Base-by-base conservation (phyloP, 2,113 vertebrate genomes). In the Dolichallabes microphthalmus region DNA sequence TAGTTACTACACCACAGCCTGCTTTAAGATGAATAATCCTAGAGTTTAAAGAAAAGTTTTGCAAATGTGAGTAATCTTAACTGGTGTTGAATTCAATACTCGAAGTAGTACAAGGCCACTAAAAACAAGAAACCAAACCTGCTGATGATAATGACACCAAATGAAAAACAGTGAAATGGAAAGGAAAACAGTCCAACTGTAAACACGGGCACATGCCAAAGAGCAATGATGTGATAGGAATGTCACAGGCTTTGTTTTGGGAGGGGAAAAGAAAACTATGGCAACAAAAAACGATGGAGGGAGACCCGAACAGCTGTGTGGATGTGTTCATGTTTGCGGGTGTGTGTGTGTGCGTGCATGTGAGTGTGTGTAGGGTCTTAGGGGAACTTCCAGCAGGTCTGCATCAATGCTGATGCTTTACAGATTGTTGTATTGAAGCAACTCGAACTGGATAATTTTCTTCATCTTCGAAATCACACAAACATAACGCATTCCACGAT, bases 221-320 rank as follows among this genome's bases (percentile, higher is more conserved):
- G 53, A 58, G 75, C 15, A 12, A 20, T 58, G 75, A 78, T 78
- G 53, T 78, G 27, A 78, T 32, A 58, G 75, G 53, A 55, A 64
- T 81, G 58, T 64, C 60, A 64, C 17, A 27, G 61, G 84, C 25
- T 85, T 80, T 80, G 63, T 78, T 85, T 85, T 69, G 35, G 76
- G 83, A 64, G 50, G 73, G 63, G 13, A 73, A 52, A 85, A 58
- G 35, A 80, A 82, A 76, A 57, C 85, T 68, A 91, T 93, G 91
- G 92, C 93, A 94, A 92, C 92, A 91, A 92, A 92, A 77, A 58
- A 19, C 1, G 45, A 45, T 45, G 45, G 92, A 92, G 93, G 93
- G 93, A 91, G 91, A 92, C 92, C 93, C 91, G 90, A 83, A 91
- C 61, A 92, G 74, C 74, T 90, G 90, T 93, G 92, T 89, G 91